Evolutionary conservation across 1,140 invertebrate genomes (phyloP), one percentile per base, ranked within the genome.

Genomic region (Pogonomyrmex californicus): DNA sequence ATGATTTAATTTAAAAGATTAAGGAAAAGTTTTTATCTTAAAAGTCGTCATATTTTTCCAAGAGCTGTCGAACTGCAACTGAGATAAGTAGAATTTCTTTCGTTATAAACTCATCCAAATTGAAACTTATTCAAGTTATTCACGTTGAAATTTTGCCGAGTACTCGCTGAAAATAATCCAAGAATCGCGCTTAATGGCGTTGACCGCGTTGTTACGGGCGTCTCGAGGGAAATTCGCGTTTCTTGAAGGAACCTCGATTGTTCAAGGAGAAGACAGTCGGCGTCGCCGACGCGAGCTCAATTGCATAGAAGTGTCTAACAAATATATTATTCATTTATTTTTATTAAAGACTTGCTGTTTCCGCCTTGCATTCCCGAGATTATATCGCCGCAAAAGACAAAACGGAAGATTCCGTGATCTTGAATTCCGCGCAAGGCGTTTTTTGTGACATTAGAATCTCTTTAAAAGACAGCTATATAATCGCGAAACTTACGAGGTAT

Each of bases 191-290:
- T 89, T 89, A 89, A 9, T 23, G 17, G 6, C 17, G 70, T 81
- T 88, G 60, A 33, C 56, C 56, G 56, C n/a, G 23, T 76, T n/a
- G 60, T 85, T 76, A 41, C 47, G 68, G 5, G 9, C 10, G 23
- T 63, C 88, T 54, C 87, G 36, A 23, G 88, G 87, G 77, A 89
- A 90, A 89, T 90, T 86, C 51, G 36, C 44, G 17, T 36, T 77
- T 87, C 56, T 44, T 87, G 47, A 78, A 73, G 71, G 47, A 33
- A 68, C 6, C 12, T 60, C 38, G 71, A 73, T 76, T 86, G 68
- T 81, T 41, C 82, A 17, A 33, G 41, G 38, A 56, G 75, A 54
- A 73, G 65, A 58, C 44, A 49, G 44, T n/a, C 71, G 47, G 49
- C 33, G 10, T 70, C 36, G n/a, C 23, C 23, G 23, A 44, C 9